Base-by-base conservation (phyloP, 2,888 invertebrate species). In the Conus canariensis region DNA sequence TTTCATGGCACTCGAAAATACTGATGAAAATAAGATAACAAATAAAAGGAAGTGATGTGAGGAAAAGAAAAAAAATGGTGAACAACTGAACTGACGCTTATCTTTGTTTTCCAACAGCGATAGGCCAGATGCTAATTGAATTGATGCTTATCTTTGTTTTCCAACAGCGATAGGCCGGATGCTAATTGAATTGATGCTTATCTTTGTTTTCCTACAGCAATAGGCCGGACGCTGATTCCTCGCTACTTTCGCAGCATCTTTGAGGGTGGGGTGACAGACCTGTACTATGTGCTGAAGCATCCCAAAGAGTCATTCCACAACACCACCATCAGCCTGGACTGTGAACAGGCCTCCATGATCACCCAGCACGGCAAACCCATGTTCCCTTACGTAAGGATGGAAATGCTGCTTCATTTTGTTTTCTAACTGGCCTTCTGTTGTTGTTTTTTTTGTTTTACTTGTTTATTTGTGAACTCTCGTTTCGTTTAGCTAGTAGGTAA, bases 171-270 rank as follows among this genome's bases (percentile, higher is more conserved):
- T 99, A 97, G 99, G 99, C 95, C 98, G 99, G 97, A 99, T 99
- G 95, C 97, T 99, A 95, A 99, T 99, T 97, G 4, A 45, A 45
- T 45, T 45, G 45, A 45, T 64, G 64, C 64, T 16, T 64, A 10
- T 64, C 16, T 70, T 14, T 70, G 14, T 70, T 70, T 70, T 70
- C 8, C 16, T 97, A 88, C 97, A 99, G 99, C 99, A 93, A 99
- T 99, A 97, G 99, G 99, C 95, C 98, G 99, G 97, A 99, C 99
- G 95, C 97, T 99, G 95, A 99, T 99, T 97, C 99, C 99, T 64
- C 98, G 99, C 95, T 99, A 99, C 97, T 99, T 99, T 97, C 98
- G 99, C 94, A 99, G 99, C 97, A 99, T 99, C 97, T 99, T 99
- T 97, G 99, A 97, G 91, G 99, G 99, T 93, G 99, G 99, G 91